These are phyloP conservation scores for Amblyopsis hoosieri DNA, from an alignment of 2,797 vertebrate species.

Conservation along the genomic window DNA sequence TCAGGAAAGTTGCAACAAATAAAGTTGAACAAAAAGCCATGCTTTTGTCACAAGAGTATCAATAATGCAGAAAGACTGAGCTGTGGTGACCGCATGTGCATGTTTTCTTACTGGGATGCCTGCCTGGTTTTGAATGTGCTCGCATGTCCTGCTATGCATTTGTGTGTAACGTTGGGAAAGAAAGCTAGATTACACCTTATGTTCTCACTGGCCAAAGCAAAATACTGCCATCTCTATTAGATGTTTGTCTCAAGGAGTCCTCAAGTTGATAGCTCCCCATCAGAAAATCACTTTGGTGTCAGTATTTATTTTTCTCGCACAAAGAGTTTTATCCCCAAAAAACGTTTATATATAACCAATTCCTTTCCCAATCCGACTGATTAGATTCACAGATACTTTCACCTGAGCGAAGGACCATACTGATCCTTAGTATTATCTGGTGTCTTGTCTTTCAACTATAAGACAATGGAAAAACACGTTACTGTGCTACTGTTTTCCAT, in stretches of 20 bases:
- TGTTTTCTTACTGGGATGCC: conserved; percentile 68
- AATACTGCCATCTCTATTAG: conserved; percentile 72
- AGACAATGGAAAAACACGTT: conserved; percentile 41
- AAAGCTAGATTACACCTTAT: conserved; percentile 97
- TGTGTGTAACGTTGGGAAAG: conserved; percentile 78
- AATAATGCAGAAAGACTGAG: conserved; percentile 78
- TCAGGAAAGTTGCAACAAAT: conserved; percentile 27
- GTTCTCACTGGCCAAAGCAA: conserved; percentile 70
- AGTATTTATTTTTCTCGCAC: conserved; percentile 18
- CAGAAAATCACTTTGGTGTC: conserved; percentile 8
- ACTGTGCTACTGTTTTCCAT: conserved; percentile 48
- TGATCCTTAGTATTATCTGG: conserved; percentile 41
- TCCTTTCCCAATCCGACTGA: conserved; percentile 35
- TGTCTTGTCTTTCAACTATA: conserved; percentile 56
- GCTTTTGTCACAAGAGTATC: conserved; percentile 6
- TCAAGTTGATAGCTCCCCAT: conserved; percentile 35
- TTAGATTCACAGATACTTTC: conserved; percentile 40
- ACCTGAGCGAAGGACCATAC: conserved; percentile 37
- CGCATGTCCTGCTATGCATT: conserved; percentile 76
- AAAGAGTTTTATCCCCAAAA: conserved; percentile 23
- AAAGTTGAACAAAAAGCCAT: conserved; percentile 13
- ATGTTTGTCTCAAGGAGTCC: conserved; percentile 70
- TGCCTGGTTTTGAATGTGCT: conserved; percentile 79
- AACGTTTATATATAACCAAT: conserved; percentile 27
- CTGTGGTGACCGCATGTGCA: conserved; percentile 69